These are phyloP conservation scores for Tadarida brasiliensis DNA, from an alignment of 2,797 vertebrate genomes.

Conservation along the genomic window DNA sequence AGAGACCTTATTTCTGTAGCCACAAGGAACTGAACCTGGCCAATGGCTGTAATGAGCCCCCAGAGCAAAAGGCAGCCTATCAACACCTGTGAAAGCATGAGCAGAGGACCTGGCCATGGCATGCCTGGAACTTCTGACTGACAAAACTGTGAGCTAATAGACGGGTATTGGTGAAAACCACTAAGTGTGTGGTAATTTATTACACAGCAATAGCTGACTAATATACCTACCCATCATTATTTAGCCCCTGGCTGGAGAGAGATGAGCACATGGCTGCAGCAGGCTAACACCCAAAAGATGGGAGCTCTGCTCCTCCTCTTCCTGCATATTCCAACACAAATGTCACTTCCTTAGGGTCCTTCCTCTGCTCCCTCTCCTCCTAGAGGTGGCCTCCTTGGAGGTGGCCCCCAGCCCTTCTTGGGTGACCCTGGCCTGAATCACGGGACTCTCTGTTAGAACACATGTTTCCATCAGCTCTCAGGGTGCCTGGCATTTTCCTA, in stretches of 20 bases:
- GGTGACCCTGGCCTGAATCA: not conserved
- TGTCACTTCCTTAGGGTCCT: not conserved
- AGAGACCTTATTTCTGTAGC: not conserved
- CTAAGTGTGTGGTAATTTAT: not conserved
- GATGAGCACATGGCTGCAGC: not conserved
- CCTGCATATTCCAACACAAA: not conserved
- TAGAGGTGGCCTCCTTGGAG: not conserved
- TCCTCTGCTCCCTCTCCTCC: not conserved
- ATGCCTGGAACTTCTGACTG: not conserved
- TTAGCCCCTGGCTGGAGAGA: not conserved
- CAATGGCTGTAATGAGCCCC: not conserved
- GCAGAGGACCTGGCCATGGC: not conserved
- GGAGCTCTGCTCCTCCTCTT: not conserved
- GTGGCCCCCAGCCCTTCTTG: not conserved
- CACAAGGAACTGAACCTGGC: not conserved
- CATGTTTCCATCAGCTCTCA: not conserved
- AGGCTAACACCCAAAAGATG: not conserved
- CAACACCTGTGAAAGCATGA: not conserved
- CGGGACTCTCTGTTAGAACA: not conserved
- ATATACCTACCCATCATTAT: not conserved
- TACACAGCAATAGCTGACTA: not conserved
- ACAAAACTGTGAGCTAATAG: not conserved
- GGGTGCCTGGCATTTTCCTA: not conserved
- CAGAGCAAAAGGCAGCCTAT: not conserved
- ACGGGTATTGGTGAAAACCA: not conserved